Base-by-base conservation (phyloP, 1,140 invertebrate genomes). In the Drosophila neocordata region DNA sequence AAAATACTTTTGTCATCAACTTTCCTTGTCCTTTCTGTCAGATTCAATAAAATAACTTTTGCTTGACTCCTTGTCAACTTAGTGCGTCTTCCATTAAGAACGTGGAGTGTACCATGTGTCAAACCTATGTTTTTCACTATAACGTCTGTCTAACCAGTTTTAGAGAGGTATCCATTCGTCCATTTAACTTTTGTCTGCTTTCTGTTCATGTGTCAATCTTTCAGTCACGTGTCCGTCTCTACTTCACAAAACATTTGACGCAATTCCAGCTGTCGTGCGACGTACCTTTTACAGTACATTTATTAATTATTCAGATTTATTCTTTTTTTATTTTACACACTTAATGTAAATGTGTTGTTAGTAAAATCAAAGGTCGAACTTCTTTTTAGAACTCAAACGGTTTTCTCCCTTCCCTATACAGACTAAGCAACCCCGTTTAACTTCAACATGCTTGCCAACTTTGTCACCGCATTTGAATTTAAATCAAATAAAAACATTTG, bases 401-500 rank as follows among this genome's bases (percentile, higher is more conserved):
- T n/a, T 41, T 11, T 41, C 6, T 15, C 38, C 15, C 4, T 1
- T n/a, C n/a, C n/a, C n/a, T n/a, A n/a, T n/a, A n/a, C n/a, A n/a
- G n/a, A n/a, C n/a, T n/a, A n/a, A n/a, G n/a, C n/a, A n/a, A n/a
- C n/a, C n/a, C n/a, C n/a, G n/a, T n/a, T n/a, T n/a, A n/a, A n/a
- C n/a, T n/a, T n/a, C n/a, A n/a, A n/a, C n/a, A n/a, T n/a, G n/a
- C n/a, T n/a, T 15, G 24, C 52, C 27, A 37, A 52, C 52, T 52
- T 71, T 68, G 44, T 34, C 66, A 52, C 59, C 66, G 80, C 74
- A 71, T 71, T 78, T 79, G 51, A 80, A 80, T 84, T 81, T 66
- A 82, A 68, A 72, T 82, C 52, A 56, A 78, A 87, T 78, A 63
- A 76, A 73, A 87, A 87, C 75, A 84, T 85, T 85, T 85, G 78